Conservation (phyloP, 2,113 vertebrate genomes). For the Sylvia atricapilla region DNA sequence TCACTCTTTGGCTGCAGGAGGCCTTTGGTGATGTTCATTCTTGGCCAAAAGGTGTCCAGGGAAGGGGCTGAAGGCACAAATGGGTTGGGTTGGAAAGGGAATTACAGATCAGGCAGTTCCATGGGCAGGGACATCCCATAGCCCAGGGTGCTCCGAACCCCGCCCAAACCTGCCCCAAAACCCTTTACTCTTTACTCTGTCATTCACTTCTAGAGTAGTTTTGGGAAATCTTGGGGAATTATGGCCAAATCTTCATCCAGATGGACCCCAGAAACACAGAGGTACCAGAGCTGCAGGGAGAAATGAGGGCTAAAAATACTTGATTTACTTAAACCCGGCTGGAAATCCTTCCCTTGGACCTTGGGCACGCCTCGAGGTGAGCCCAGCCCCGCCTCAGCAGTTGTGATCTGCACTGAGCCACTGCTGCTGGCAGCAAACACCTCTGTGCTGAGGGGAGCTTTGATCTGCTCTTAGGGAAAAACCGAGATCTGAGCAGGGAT, state of each 20-base stretch:
- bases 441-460: not conserved
- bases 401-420: not conserved
- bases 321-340: not conserved
- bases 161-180: not conserved
- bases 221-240: not conserved
- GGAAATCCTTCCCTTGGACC: not conserved
- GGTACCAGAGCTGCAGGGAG: not conserved
- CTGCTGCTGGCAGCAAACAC: not conserved
- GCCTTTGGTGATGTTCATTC: rapidly evolving
- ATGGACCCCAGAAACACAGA: not conserved
- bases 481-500: not conserved
- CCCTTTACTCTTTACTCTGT: not conserved
- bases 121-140: not conserved
- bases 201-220: not conserved
- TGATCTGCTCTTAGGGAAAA: not conserved
- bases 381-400: rapidly evolving
- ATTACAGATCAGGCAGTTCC: not conserved
- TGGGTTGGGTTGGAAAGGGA: not conserved
- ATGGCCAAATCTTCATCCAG: not conserved
- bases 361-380: not conserved
- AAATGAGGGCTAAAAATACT: not conserved
- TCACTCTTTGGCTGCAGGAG: not conserved
- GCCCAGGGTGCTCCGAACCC: not conserved
- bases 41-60: not conserved
- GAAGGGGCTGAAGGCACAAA: not conserved